Base-by-base conservation (phyloP, 2,797 vertebrate genomes). In the Channallabes apus region DNA sequence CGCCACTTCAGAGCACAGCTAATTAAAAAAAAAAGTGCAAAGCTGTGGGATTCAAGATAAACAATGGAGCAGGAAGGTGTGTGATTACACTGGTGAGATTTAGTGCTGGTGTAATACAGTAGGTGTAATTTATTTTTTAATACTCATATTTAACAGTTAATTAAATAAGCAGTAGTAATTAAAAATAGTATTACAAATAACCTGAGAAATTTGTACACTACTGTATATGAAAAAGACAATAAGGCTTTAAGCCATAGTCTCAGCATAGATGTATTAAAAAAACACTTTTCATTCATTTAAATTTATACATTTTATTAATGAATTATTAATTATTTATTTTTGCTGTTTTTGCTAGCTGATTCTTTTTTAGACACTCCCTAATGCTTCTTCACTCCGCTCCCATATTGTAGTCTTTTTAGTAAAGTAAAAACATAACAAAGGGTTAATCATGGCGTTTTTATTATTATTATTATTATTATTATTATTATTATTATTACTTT, bases 1-100 rank as follows among this genome's bases (percentile, higher is more conserved):
- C 81, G 29, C n/a, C 85, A 82, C 87, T 88, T 84, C 77, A 85
- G 68, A 88, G 79, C 86, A 41, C 17, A 82, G 85, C 87, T 89
- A 89, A 90, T 92, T 91, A 89, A 91, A 89, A 88, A 93, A 73
- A 94, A 92, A 94, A 95, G 93, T 94, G 93, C 64, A 12, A 85
- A 91, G 88, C 93, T 91, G 62, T 61, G 0, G 80, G 83, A 80
- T 85, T 24, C 78, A 86, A 83, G 38, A 82, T 84, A 90, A 80
- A 82, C 41, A 56, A 87, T 89, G 58, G 75, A 22, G 65, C 64
- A 82, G 75, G 75, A 11, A 51, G 75, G 76, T 71, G 38, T 56
- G 41, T 22, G 84, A 92, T 88, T 64, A 86, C 87, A 85, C 87
- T 1, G 82, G 87, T 88, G 84, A 61, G 86, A 86, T 29, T 54